Percentiles rank a stretch among this genome's conserved stretches.
Conservation (phyloP, 1,140 invertebrate species). For the Meloidogyne floridensis region DNA sequence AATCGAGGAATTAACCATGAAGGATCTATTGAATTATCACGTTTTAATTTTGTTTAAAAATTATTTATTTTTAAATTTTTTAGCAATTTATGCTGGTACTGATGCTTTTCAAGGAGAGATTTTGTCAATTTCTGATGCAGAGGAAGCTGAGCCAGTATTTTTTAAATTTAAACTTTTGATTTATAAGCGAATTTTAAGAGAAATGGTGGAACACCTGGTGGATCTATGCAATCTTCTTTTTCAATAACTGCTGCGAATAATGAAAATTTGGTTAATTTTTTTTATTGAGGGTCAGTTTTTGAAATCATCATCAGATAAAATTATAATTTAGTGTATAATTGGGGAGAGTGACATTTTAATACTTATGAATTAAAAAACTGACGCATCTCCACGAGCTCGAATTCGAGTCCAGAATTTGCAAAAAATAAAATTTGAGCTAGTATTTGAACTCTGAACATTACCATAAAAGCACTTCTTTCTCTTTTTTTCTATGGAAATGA, state of each 20-base stretch:
- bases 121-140: slow-evolving; percentile 9
- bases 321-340: no score
- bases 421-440: no score
- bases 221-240: not conserved
- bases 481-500: no score
- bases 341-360: no score
- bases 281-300: not conserved
- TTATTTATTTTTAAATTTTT: not conserved
- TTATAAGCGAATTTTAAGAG: not conserved
- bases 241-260: not conserved
- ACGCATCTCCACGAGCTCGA: no score
- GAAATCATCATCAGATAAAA: no score
- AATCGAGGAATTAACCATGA: not conserved
- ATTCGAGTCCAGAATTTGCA: no score
- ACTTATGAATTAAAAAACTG: no score
- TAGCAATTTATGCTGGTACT: not conserved
- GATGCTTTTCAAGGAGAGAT: not conserved
- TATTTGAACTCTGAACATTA: no score
- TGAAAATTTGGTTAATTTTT: not conserved
- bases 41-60: not conserved
- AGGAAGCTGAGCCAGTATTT: not conserved
- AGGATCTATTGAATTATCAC: slow-evolving; percentile 6
- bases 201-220: not conserved
- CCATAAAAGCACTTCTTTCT: no score
- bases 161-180: no score